These are phyloP conservation scores for Oryzias woworae DNA, from an alignment of 2,113 vertebrate genomes.

Conservation along the genomic window DNA sequence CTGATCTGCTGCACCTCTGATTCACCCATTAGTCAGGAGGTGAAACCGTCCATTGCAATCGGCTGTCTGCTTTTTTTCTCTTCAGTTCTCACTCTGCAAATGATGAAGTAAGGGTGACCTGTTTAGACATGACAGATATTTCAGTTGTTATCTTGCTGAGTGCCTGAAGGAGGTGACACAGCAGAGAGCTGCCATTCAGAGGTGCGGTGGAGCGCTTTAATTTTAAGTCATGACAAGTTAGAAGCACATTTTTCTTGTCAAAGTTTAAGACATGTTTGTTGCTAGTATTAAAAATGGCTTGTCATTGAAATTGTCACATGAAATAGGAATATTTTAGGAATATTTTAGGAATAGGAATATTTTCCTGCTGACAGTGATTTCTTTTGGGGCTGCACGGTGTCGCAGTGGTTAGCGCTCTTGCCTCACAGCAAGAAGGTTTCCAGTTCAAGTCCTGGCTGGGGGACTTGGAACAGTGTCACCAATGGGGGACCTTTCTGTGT, in stretches of 20 bases:
- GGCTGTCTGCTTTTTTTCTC: not conserved
- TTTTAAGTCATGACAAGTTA: not conserved
- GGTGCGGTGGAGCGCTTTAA: not conserved
- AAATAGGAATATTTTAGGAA: too few species aligned
- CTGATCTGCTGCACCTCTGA: slow-evolving; percentile 35
- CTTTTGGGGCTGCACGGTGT: too few species aligned
- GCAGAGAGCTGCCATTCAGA: not conserved
- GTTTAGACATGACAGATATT: slow-evolving; percentile 25
- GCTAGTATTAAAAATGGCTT: too few species aligned
- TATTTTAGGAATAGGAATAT: too few species aligned
- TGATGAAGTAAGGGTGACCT: not conserved
- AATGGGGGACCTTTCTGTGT: too few species aligned
- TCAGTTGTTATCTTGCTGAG: not conserved
- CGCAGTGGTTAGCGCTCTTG: too few species aligned
- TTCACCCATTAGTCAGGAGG: slow-evolving; percentile 29
- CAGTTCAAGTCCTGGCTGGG: too few species aligned
- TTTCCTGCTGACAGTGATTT: not conserved
- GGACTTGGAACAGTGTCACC: too few species aligned
- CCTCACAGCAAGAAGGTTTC: too few species aligned
- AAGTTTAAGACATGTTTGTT: too few species aligned
- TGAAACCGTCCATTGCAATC: not conserved
- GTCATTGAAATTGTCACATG: too few species aligned
- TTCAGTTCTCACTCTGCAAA: not conserved
- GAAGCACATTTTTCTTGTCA: not conserved
- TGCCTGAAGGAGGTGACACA: not conserved